These are phyloP conservation scores for Drosophila anomelani DNA, from an alignment of 2,888 invertebrate species.

Conservation along the genomic window DNA sequence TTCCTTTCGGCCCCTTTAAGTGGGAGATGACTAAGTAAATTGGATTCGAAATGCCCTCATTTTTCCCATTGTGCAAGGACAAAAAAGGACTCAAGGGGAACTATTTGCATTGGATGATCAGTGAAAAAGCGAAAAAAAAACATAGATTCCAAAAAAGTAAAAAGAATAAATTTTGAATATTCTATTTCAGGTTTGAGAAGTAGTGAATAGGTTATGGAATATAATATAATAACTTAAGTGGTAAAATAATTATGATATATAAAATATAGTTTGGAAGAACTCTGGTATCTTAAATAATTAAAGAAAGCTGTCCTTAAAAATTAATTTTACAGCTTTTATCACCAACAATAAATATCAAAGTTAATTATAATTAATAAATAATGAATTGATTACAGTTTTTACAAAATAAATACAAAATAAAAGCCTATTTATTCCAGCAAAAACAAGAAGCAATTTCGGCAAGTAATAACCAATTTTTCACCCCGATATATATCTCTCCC, in stretches of 20 bases:
- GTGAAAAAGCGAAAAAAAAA: not conserved
- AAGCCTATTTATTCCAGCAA: not conserved
- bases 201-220: not conserved
- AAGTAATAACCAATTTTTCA: constrained; percentile 14
- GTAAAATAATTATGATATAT: too few relatives aligned
- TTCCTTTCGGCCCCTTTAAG: constrained; percentile 7
- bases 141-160: not conserved
- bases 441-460: not conserved
- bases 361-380: not conserved
- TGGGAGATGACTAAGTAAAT: constrained; percentile 53
- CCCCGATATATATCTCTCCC: constrained; percentile 12
- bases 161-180: not conserved
- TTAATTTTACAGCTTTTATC: too few relatives aligned
- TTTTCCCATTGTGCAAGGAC: constrained; percentile 24
- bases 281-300: not conserved
- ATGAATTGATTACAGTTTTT: too few relatives aligned
- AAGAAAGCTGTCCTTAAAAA: too few relatives aligned
- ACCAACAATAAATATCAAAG: not conserved
- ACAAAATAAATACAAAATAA: not conserved
- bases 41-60: constrained; percentile 43
- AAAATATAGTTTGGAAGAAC: not conserved
- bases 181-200: not conserved
- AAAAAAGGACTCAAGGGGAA: constrained; percentile 20
- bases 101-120: constrained; percentile 37
- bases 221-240: too few relatives aligned